phyloP scores from a whole-genome alignment of 1,140 invertebrate species.

The Lanistes nyassanus region DNA sequence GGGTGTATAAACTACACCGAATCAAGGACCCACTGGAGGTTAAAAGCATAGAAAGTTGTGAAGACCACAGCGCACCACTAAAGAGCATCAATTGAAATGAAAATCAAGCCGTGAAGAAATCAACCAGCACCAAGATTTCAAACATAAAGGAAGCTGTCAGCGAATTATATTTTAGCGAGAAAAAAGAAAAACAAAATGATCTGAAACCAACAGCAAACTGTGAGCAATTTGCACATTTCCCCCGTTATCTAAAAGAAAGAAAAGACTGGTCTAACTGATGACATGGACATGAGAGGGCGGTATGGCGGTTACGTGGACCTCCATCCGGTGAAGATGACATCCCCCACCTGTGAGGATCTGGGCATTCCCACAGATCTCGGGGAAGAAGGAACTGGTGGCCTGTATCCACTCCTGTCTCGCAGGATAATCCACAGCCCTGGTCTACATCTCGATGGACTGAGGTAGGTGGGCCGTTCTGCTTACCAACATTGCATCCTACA shows the following conservation, averaged over 20 bases:
- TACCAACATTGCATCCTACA: no score
- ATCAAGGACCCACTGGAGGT: no score
- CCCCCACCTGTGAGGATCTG: slow-evolving; percentile 52
- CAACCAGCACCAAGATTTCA: not conserved
- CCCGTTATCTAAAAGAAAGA: no score
- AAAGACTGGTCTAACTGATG: not conserved
- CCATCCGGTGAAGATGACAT: slow-evolving; percentile 41
- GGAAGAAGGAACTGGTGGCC: slow-evolving; percentile 24
- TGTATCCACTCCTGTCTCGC: slow-evolving; percentile 14
- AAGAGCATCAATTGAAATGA: not conserved
- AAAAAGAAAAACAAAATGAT: not conserved
- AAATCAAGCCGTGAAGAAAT: not conserved
- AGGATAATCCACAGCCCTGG: slow-evolving; percentile 36
- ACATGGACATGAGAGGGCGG: slow-evolving; percentile 15
- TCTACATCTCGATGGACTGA: slow-evolving; percentile 37
- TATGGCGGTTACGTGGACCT: slow-evolving; percentile 26
- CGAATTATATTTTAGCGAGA: not conserved
- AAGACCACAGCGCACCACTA: no score
- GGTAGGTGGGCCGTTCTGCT: no score
- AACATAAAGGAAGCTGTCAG: not conserved
- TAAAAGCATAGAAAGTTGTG: no score
- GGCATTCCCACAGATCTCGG: slow-evolving; percentile 46
- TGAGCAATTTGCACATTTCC: no score
- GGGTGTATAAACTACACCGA: no score
- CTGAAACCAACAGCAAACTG: not conserved